These are phyloP conservation scores for Myoxocephalus aenaeus DNA, from an alignment of 2,797 vertebrate genomes.

Conservation along the genomic window DNA sequence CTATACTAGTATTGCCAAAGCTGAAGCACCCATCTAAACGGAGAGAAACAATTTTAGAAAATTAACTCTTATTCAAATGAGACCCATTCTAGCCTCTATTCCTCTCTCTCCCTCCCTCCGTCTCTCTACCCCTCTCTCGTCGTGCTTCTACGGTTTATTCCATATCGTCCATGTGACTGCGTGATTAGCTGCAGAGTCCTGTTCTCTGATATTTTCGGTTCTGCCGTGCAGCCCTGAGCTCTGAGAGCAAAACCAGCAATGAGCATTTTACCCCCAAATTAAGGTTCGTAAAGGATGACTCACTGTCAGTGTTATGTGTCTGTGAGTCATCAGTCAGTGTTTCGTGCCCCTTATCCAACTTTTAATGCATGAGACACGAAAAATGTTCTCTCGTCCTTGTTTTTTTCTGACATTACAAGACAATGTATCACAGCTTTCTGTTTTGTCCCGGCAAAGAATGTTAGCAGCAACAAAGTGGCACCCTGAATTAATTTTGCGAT, in stretches of 20 bases:
- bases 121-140: neutral
- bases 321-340: slow-evolving; percentile 58
- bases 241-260: slow-evolving; percentile 58
- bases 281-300: slow-evolving; percentile 71
- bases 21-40: slow-evolving; percentile 66
- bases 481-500: slow-evolving; percentile 48
- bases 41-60: slow-evolving; percentile 48
- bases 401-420: slow-evolving; percentile 33
- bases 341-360: slow-evolving; percentile 41
- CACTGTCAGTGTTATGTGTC: slow-evolving; percentile 51
- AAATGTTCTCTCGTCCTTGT: slow-evolving; percentile 19
- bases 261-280: slow-evolving; percentile 57
- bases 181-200: slow-evolving; percentile 35
- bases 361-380: slow-evolving; percentile 30
- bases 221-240: slow-evolving; percentile 43
- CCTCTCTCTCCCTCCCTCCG: neutral
- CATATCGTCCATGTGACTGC: slow-evolving; percentile 2
- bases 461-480: slow-evolving; percentile 34
- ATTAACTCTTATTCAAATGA: slow-evolving; percentile 61
- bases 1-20: slow-evolving; percentile 52
- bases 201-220: slow-evolving; percentile 50
- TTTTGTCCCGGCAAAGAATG: slow-evolving; percentile 33
- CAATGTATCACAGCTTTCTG: slow-evolving; percentile 31
- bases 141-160: slow-evolving; percentile 2
- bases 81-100: neutral